A percentile compares a stretch with the other conserved stretches of the same genome.
Conservation (phyloP, 2,797 vertebrate genomes). For the Meriones psammophilus region DNA sequence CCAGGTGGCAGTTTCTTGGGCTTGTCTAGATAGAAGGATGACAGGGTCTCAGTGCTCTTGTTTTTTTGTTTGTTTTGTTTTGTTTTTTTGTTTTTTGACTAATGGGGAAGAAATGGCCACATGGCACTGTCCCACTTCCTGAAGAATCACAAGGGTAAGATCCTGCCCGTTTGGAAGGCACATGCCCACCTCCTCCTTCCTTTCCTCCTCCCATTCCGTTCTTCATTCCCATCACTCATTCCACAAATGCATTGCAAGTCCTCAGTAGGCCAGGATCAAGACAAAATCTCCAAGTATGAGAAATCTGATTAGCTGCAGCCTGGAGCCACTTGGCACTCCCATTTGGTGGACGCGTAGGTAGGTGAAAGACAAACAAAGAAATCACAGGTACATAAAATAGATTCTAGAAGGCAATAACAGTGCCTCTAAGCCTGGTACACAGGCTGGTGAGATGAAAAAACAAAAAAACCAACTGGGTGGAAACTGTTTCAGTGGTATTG, state of each 20-base stretch:
- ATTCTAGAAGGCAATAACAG: not conserved
- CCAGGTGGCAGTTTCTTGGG: not conserved
- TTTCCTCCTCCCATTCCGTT: not conserved
- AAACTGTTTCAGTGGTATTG: accelerated
- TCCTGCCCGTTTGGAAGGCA: not conserved
- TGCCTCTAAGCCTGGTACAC: not conserved
- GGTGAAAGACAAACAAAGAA: not conserved
- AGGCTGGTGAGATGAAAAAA: not conserved
- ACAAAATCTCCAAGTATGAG: not conserved
- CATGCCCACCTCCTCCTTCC: not conserved
- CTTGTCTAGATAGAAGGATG: not conserved
- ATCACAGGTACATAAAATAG: not conserved
- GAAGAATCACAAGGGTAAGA: not conserved
- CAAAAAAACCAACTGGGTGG: not conserved
- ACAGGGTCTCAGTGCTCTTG: not conserved
- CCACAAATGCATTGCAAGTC: not conserved
- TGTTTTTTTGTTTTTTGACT: not conserved
- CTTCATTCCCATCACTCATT: not conserved
- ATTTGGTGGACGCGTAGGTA: not conserved
- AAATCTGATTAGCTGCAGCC: accelerated
- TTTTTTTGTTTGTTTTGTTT: not conserved
- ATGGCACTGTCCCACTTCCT: not conserved
- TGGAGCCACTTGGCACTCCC: not conserved
- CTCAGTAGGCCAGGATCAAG: not conserved
- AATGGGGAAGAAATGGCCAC: not conserved